Evolutionary conservation across 2,113 vertebrate species (phyloP), one percentile per base, ranked within the genome.

Genomic region (Odobenus rosmarus): DNA sequence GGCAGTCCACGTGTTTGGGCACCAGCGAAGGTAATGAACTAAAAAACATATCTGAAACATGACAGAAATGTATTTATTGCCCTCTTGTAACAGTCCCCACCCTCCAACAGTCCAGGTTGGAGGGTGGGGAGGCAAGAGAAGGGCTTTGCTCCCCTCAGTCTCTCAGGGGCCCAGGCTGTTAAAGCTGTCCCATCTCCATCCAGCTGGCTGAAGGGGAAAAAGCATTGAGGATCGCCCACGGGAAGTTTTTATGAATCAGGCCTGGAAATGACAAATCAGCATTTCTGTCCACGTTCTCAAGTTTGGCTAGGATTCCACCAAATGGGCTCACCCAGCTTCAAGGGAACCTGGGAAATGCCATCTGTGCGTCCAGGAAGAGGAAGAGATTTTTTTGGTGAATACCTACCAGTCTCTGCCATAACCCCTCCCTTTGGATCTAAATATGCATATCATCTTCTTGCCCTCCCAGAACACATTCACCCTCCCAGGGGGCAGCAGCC

Each of bases 91-190:
- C 28, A 61, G 51, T 71, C 83, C 46, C 46, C 46, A 46, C 8
- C 46, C 46, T 46, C 46, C 46, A 46, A 46, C 46, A 46, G 46
- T 90, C 39, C 7, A 39, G 74, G 9, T 33, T 76, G 71, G 36
- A 5, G 10, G n/a, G n/a, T 7, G 2, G 24, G 15, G 33, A 15
- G 5, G 24, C 10, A 4, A 16, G 13, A 23, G 3, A 57, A 5
- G 24, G 49, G 8, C 26, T 64, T 61, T 76, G 57, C 23, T 89
- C 81, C 51, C 81, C 11, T 33, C 51, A 19, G 36, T 79, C 71
- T n/a, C 46, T 62, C 87, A 15, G 57, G 42, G 36, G 7, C 46
- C 16, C 53, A 24, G 61, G 81, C 39, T 93, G 21, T 39, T 28
- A 46, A 46, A 24, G 59, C 51, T 74, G 23, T 36, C n/a, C 59